Conservation (phyloP, 1,140 invertebrate species). For the Zaprionus lachaisei region DNA sequence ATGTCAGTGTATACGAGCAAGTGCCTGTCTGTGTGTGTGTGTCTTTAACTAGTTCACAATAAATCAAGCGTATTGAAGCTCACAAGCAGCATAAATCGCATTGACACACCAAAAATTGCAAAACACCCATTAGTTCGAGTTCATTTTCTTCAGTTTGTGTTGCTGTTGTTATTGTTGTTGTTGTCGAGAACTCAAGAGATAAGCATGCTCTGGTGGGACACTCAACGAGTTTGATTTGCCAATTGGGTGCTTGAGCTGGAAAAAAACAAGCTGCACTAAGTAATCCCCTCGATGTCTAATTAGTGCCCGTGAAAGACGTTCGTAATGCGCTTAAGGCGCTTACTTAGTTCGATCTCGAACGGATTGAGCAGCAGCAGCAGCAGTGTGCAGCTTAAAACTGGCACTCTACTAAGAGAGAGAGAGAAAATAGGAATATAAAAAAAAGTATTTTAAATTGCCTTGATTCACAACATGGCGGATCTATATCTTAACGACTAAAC, state of each 20-base stretch:
- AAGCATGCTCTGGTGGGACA: slow-evolving; percentile 49
- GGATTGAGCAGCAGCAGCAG: slow-evolving; percentile 1
- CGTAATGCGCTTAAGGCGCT: slow-evolving; percentile 7
- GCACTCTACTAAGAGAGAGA: background rate
- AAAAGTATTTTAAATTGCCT: background rate
- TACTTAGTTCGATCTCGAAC: slow-evolving; percentile 15
- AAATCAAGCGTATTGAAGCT: slow-evolving; percentile 81
- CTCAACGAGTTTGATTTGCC: slow-evolving; percentile 46
- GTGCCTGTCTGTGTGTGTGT: slow-evolving; percentile 22
- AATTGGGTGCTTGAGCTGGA: slow-evolving; percentile 21
- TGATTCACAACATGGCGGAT: background rate
- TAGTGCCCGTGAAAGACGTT: slow-evolving; percentile 17
- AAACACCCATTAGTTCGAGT: slow-evolving; percentile 44
- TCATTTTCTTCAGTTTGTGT: slow-evolving; percentile 23
- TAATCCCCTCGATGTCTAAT: slow-evolving; percentile 50
- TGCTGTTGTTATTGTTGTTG: slow-evolving; percentile 1
- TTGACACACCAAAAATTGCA: slow-evolving; percentile 48
- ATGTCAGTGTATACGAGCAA: background rate
- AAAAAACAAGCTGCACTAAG: slow-evolving; percentile 13
- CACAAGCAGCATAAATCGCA: slow-evolving; percentile 20
- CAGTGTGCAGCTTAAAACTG: slow-evolving; percentile 5
- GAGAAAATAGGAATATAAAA: background rate
- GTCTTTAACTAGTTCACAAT: slow-evolving; percentile 41
- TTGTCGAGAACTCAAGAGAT: slow-evolving; percentile 53
- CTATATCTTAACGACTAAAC: background rate